Evolutionary conservation across 2,113 vertebrate species (phyloP).

Genomic region (Edolisoma coerulescens): DNA sequence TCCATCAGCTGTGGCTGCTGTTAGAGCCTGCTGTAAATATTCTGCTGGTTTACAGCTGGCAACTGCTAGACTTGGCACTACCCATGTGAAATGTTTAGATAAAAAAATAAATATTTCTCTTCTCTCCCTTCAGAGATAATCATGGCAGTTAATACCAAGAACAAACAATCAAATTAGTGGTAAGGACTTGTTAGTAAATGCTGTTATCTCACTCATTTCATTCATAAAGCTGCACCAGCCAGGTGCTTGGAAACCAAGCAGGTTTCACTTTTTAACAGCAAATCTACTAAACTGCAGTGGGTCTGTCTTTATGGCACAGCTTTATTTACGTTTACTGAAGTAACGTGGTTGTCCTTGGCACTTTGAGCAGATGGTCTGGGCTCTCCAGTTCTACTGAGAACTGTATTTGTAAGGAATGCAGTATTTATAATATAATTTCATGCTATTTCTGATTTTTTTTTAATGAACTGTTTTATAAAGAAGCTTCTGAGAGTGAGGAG

Average conservation of each 20-base stretch:
- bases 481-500: conserved; percentile 21
- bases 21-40: conserved; percentile 7
- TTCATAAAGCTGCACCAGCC: not conserved
- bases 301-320: not conserved
- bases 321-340: not conserved
- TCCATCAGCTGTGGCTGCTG: not conserved
- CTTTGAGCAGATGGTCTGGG: conserved; percentile 35
- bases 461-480: not conserved
- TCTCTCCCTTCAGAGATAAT: not conserved
- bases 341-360: not conserved
- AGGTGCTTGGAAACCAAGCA: not conserved
- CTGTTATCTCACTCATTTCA: not conserved
- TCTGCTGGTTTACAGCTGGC: conserved; percentile 2
- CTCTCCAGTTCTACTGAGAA: conserved; percentile 31
- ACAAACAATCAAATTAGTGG: not conserved
- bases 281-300: not conserved
- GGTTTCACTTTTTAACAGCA: not conserved
- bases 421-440: not conserved
- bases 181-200: not conserved
- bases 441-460: not conserved
- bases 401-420: not conserved
- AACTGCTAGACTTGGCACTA: not conserved
- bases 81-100: not conserved
- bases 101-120: not conserved
- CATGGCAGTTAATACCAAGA: not conserved